phyloP scores from a whole-genome alignment of 37 sponge, comb jelly and placozoan genomes.

The Ianthella basta region DNA sequence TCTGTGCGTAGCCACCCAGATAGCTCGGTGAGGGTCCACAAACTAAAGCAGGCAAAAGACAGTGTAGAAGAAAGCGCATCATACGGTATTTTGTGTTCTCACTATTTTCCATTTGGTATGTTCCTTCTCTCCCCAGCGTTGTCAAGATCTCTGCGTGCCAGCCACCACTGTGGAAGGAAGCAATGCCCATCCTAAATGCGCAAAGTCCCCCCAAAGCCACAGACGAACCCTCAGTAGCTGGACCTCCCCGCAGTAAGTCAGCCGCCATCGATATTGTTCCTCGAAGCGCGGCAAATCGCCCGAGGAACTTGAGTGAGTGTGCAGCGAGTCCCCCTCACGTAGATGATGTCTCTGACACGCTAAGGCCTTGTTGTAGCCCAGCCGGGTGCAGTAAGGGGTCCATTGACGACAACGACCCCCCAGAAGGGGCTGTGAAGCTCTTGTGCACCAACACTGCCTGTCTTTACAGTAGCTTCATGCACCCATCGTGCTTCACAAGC shows the following conservation, averaged over 20 bases:
- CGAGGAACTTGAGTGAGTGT: neutral
- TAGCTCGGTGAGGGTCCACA: no score
- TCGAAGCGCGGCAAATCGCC: neutral
- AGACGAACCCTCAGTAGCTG: neutral
- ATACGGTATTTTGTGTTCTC: no score
- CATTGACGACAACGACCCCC: constrained; percentile 35
- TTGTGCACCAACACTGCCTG: constrained; percentile 83
- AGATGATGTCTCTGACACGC: neutral
- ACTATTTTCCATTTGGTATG: no score
- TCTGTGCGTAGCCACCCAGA: no score
- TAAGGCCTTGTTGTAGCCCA: constrained; percentile 65
- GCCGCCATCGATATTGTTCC: constrained; percentile 18
- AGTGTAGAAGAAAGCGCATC: no score
- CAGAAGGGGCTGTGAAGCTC: constrained; percentile 65
- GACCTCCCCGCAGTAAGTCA: constrained; percentile 16
- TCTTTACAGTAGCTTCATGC: constrained; percentile 80
- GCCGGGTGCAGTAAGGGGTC: constrained; percentile 45
- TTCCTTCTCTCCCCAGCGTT: no score
- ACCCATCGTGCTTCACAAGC: constrained; percentile 66
- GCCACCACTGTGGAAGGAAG: no score
- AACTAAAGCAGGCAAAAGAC: no score
- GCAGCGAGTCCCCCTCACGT: neutral
- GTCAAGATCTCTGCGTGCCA: no score
- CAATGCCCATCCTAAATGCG: constrained; percentile 27
- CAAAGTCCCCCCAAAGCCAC: constrained; percentile 11